Base-by-base conservation (phyloP, 2,888 invertebrate genomes). In the Dicroscelio sp. region DNA sequence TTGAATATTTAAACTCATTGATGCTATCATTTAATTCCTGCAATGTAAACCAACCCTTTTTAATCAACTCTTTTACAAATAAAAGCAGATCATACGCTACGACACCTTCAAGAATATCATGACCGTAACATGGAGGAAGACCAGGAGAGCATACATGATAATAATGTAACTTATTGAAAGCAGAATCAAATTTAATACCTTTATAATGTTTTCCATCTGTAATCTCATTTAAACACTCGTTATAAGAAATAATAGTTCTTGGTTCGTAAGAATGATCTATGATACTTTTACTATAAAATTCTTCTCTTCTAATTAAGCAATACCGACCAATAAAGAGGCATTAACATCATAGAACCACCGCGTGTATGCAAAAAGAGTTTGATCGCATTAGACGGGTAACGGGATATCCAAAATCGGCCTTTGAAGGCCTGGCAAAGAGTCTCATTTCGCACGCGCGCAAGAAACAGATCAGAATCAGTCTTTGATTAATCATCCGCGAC, bases 291-390 rank as follows among this genome's bases (percentile, higher is more conserved):
- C 8, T 25, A 20, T 65, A 17, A 31, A 58, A 87, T 35, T 80
- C n/a, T 14, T 82, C 48, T 69, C 48, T 88, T 12, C 23, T 84
- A 35, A 88, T 67, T 14, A 83, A 65, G 33, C 90, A 86, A 43
- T 73, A 86, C 31, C 90, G 33, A 73, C 87, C 8, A 38, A 38
- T n/a, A 96, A 95, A 96, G 95, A 96, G 95, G 94, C 95, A 95
- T 96, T 96, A 96, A 96, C 93, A 94, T 95, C 94, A 94, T 92
- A 94, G 84, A 91, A 94, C 89, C 94, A 94, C 93, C 93, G 94
- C 93, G 92, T 80, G 88, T 85, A 88, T 88, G 90, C 52, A 86
- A 83, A 86, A 63, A 88, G 69, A 86, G 73, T 88, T 89, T 71
- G n/a, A 83, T 93, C 86, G 86, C 83, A 86, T 86, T 76, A 73